Evolutionary conservation across 2,113 vertebrate species (phyloP).

Genomic region (Clupea harengus): DNA sequence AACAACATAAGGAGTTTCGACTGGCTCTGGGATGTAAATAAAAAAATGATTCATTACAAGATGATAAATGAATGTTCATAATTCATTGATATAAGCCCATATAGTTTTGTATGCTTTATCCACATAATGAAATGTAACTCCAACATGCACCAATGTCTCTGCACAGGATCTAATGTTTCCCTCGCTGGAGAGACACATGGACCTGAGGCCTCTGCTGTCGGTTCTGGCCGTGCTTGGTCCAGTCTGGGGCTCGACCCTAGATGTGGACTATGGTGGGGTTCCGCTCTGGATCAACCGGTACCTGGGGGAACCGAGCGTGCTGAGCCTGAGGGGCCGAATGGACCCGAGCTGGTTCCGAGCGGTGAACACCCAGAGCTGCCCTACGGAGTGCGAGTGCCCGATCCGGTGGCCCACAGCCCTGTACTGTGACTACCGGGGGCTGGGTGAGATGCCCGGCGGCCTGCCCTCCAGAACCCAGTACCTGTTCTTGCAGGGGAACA

Average conservation of each 20-base stretch:
- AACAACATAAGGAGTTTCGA: not conserved
- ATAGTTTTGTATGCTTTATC: not conserved
- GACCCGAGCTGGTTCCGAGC: constrained; percentile 61
- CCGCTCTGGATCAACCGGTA: constrained; percentile 71
- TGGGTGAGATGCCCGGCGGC: constrained; percentile 48
- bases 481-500: constrained; percentile 74
- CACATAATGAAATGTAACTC: too few relatives aligned
- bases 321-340: constrained; percentile 67
- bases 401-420: constrained; percentile 73
- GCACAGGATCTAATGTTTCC: not conserved
- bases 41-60: not conserved
- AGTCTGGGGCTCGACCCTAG: constrained; percentile 33
- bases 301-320: constrained; percentile 71
- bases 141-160: not conserved
- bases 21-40: not conserved
- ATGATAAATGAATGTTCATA: not conserved
- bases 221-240: constrained; percentile 33
- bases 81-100: not conserved
- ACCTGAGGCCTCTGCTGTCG: constrained; percentile 27
- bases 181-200: constrained; percentile 26
- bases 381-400: constrained; percentile 69
- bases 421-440: constrained; percentile 69
- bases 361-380: constrained; percentile 63
- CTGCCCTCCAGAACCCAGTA: constrained; percentile 65
- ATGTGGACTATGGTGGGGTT: constrained; percentile 70